phyloP scores from a whole-genome alignment of 2,888 invertebrate species.

The Hermodice carunculata region DNA sequence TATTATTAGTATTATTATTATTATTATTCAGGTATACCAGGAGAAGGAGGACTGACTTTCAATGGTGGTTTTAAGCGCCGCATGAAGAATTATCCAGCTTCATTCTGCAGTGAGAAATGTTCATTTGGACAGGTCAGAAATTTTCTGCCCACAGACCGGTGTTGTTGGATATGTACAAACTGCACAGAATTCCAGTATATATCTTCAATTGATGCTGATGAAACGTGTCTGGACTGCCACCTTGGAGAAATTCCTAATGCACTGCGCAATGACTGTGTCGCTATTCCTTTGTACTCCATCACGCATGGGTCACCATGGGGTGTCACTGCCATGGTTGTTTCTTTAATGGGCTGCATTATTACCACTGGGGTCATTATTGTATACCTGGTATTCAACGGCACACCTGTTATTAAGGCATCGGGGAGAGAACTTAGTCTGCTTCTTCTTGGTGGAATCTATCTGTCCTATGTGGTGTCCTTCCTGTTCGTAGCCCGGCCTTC shows the following conservation, averaged over 20 bases:
- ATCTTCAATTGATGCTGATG: conserved; percentile 37
- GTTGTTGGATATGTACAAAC: conserved; percentile 73
- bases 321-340: conserved; percentile 64
- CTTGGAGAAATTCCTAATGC: too few species aligned
- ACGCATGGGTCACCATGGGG: conserved; percentile 72
- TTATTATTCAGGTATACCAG: conserved; percentile 9
- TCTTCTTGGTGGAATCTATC: conserved; percentile 71
- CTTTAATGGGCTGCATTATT: conserved; percentile 70
- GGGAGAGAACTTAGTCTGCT: conserved; percentile 73
- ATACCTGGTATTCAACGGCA: conserved; percentile 72
- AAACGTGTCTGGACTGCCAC: conserved; percentile 72
- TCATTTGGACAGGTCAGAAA: conserved; percentile 45
- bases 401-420: conserved; percentile 74
- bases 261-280: conserved; percentile 67
- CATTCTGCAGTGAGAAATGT: conserved; percentile 71
- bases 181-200: conserved; percentile 71
- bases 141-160: conserved; percentile 66
- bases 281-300: conserved; percentile 71
- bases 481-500: conserved; percentile 73
- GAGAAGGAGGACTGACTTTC: neutral
- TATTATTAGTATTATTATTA: conserved; percentile 19
- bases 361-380: conserved; percentile 71
- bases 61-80: neutral
- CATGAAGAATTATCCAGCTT: conserved; percentile 64
- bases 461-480: conserved; percentile 73